Evolutionary conservation across 30 jellyfish, hydroid and myxozoan genomes (phyloP), one percentile per base, ranked within the genome.

Genomic region (Clytia hemisphaerica): DNA sequence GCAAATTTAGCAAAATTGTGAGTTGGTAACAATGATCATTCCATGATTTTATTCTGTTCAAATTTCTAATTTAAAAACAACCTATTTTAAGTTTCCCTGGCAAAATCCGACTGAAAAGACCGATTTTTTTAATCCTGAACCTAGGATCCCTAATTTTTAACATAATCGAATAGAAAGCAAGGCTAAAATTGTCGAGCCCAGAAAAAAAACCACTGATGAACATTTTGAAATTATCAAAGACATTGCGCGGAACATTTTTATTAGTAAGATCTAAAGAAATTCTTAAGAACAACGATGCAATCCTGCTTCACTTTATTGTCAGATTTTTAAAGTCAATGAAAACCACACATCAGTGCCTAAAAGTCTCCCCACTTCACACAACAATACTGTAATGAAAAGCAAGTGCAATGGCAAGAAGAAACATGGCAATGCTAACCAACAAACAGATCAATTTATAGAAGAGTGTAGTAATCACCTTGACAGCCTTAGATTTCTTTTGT

Each of bases 301-400:
- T 18, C 64, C 19, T 27, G 64, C 64, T 50, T 18, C 64, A 5
- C 25, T 32, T 27, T n/a, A 34, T 50, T 27, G 22, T 50, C 25
- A 34, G 64, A n/a, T 27, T 7, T 7, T 27, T 32, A 50, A n/a
- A 34, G 64, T 7, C 25, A 34, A 50, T 5, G 7, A 34, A 18
- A 50, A 50, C 6, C n/a, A n/a, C n/a, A n/a, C n/a, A n/a, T 58
- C 58, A 58, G 32, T 6, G 60, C 61, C 7, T 6, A 6, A 33
- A 61, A 34, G 57, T 10, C 12, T 4, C 60, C 2, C 2, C 4
- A 5, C 68, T 12, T 10, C 37, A n/a, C 34, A 45, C 72, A 75
- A 3, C 48, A n/a, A 86, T 40, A 6, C 67, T 73, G 48, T 29
- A 78, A 50, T 86, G 96, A 6, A 73, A 64, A 61, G 93, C 81